phyloP scores from a whole-genome alignment of 2,113 vertebrate species.

The Nothobranchius kuhntae region DNA sequence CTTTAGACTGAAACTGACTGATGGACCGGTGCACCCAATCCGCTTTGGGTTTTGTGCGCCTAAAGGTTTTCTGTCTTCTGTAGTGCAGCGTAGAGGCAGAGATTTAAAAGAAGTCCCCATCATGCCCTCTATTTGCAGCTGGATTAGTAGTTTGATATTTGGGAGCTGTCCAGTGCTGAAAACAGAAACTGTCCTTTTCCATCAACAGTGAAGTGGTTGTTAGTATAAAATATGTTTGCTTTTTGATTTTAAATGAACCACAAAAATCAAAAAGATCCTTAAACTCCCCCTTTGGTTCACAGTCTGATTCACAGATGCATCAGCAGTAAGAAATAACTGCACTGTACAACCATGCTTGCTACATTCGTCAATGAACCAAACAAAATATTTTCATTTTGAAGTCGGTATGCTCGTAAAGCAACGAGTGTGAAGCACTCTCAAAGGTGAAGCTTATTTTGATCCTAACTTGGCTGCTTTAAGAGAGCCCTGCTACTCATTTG shows the following conservation, averaged over 20 bases:
- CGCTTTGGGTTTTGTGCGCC: slow-evolving; percentile 39
- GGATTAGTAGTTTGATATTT: slow-evolving; percentile 17
- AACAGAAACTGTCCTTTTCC: slow-evolving; percentile 25
- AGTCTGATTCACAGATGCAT: slow-evolving; percentile 16
- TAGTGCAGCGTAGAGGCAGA: slow-evolving; percentile 10
- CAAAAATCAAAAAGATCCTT: slow-evolving; percentile 42
- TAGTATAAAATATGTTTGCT: slow-evolving; percentile 20
- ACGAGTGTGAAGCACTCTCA: slow-evolving; percentile 20
- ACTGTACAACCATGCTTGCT: slow-evolving; percentile 4
- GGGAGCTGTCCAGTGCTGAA: slow-evolving; percentile 77
- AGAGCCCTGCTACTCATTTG: slow-evolving; percentile 42
- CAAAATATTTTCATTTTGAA: slow-evolving; percentile 31
- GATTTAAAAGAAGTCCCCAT: slow-evolving; percentile 5
- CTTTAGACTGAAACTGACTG: slow-evolving; percentile 64
- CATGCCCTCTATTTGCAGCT: slow-evolving; percentile 1
- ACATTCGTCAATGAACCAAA: slow-evolving; percentile 4
- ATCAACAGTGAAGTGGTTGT: slow-evolving; percentile 31
- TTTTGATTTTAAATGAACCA: slow-evolving; percentile 22
- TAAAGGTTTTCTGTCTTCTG: slow-evolving; percentile 39
- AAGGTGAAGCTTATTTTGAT: slow-evolving; percentile 49
- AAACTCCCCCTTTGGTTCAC: slow-evolving; percentile 19
- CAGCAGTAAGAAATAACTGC: slow-evolving; percentile 2
- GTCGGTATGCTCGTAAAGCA: slow-evolving; percentile 19
- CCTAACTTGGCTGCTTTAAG: slow-evolving; percentile 27
- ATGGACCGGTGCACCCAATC: slow-evolving; percentile 69